Evolutionary conservation across 2,797 vertebrate genomes (phyloP).

Genomic region (Vespertilio murinus): DNA sequence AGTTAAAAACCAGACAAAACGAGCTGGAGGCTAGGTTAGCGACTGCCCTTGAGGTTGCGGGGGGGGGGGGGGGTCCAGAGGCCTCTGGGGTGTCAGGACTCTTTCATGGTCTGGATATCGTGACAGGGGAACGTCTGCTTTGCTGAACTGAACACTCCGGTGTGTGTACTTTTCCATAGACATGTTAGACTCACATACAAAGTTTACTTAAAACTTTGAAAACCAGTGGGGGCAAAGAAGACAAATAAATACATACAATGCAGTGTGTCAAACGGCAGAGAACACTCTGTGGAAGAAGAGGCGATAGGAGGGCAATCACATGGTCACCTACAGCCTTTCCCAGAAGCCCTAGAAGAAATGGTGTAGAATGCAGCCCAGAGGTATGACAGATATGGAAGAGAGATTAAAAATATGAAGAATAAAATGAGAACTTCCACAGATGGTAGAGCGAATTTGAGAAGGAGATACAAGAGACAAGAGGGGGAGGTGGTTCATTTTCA

Average conservation of each 20-base stretch:
- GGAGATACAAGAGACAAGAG: neutral
- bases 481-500: neutral
- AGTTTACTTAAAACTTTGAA: slow-evolving; percentile 13
- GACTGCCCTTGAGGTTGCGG: too few relatives aligned
- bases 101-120: neutral
- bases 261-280: neutral
- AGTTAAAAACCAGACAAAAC: neutral
- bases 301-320: neutral
- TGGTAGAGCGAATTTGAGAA: neutral
- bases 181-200: neutral
- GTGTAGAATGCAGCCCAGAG: neutral
- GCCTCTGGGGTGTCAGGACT: neutral
- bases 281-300: neutral
- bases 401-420: neutral
- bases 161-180: neutral
- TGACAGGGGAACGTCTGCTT: neutral
- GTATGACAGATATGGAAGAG: neutral
- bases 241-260: neutral
- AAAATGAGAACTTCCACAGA: neutral
- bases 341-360: neutral
- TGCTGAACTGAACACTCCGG: neutral
- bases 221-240: neutral
- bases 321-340: neutral
- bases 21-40: neutral
- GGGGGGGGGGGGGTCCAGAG: neutral